Evolutionary conservation across 2,888 invertebrate genomes (phyloP), one percentile per base, ranked within the genome.

Genomic region (Drosophila helvetica): DNA sequence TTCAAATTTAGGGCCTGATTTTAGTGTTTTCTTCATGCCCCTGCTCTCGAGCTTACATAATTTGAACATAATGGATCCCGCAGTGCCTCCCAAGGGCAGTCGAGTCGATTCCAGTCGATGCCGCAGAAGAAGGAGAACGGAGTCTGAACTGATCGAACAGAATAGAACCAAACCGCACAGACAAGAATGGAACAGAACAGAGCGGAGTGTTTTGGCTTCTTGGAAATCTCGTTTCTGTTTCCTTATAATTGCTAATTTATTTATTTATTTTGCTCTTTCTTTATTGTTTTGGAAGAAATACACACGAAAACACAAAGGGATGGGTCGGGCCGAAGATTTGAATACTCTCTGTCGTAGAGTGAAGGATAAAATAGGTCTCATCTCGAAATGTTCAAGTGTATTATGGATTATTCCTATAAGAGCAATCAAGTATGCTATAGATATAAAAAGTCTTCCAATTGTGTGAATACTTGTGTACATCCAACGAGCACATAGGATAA

Each of bases 231-330:
- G 75, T 82, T 80, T 73, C 56, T 57, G 25, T 70, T 70, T 79
- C 78, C 74, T 60, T 67, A 78, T 81, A 79, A 81, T 83, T 83
- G 81, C 79, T 82, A 85, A 83, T 84, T 84, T 84, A 84, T 84
- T 80, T 80, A 63, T 56, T 71, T 80, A 79, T 78, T 53, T 63
- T 61, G 45, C 46, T 71, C 63, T 70, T 71, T 69, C 71, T 64
- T 71, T 70, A 71, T 70, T 70, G 64, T 58, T 71, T 63, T 52
- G 38, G 19, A 22, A 50, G 45, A 63, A 65, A 66, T 63, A 66
- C 63, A 66, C 65, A 63, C 63, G 43, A 19, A 42, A 10, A 42
- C 38, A 8, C 10, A 12, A 12, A 30, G 8, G 18, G 10, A 10
- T 6, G 2, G 1, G n/a, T 17, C 6, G n/a, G 10, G 9, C 9